Conservation (phyloP, 2,888 invertebrate species). For the Cheiracanthium punctorium region DNA sequence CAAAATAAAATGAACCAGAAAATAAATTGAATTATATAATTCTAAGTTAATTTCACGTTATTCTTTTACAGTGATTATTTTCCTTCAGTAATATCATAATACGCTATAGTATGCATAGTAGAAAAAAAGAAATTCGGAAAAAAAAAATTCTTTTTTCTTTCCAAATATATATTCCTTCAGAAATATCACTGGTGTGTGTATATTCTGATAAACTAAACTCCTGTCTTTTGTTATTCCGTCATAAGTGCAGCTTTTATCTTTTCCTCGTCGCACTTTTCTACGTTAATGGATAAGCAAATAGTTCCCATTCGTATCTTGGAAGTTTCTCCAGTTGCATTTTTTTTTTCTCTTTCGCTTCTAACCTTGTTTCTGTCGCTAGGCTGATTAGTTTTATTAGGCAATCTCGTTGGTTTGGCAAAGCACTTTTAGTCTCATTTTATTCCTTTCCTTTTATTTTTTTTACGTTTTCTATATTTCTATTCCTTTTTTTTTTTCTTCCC, state of each 20-base stretch:
- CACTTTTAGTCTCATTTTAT: background rate
- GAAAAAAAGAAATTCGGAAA: too few species aligned
- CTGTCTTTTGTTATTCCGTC: background rate
- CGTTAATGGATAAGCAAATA: conserved; percentile 5
- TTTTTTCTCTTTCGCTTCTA: background rate
- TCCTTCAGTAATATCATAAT: too few species aligned
- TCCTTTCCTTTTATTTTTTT: background rate
- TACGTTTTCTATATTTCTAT: too few species aligned
- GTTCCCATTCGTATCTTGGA: background rate
- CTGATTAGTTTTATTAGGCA: conserved; percentile 10
- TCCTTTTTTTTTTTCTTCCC: too few species aligned
- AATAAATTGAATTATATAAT: too few species aligned
- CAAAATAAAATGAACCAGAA: too few species aligned
- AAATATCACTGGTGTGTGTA: too few species aligned
- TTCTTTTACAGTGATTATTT: too few species aligned
- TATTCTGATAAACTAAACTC: background rate
- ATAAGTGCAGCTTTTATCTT: background rate
- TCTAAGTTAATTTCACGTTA: too few species aligned
- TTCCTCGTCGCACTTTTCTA: background rate
- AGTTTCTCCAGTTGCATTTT: background rate
- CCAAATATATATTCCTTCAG: too few species aligned
- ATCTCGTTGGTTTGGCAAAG: conserved; percentile 1
- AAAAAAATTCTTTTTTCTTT: too few species aligned
- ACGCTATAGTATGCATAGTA: too few species aligned
- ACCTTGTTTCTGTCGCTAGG: background rate